phyloP scores from a whole-genome alignment of 2,113 vertebrate genomes.

The Nycticryphes semicollaris region DNA sequence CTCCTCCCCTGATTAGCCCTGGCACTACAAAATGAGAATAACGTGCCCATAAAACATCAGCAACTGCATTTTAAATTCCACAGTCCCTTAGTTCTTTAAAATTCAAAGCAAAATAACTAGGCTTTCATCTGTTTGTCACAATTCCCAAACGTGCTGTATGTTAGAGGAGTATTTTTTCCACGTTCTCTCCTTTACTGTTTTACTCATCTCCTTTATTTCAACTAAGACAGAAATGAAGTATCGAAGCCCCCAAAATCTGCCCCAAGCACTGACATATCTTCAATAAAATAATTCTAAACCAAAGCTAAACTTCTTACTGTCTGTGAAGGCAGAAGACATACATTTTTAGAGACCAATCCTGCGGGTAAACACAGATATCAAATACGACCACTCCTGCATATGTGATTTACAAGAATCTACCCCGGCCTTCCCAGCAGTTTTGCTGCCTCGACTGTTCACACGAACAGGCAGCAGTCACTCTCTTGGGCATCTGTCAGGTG shows the following conservation, averaged over 20 bases:
- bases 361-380: not conserved
- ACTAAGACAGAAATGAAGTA: not conserved
- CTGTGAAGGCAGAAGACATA: not conserved
- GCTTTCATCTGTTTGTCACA: not conserved
- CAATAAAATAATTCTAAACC: not conserved
- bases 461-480: not conserved
- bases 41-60: not conserved
- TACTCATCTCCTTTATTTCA: not conserved
- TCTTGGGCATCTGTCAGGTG: not conserved
- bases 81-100: not conserved
- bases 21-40: not conserved
- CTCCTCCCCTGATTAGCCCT: not conserved
- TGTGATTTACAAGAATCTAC: not conserved
- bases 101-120: not conserved
- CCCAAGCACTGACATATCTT: not conserved
- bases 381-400: accelerated
- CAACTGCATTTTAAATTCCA: not conserved
- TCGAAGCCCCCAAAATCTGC: not conserved
- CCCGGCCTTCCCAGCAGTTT: not conserved
- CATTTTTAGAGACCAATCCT: not conserved
- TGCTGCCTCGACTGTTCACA: not conserved
- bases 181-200: not conserved
- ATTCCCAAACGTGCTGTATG: not conserved
- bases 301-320: not conserved
- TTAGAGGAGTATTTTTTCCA: not conserved